A percentile compares a stretch with the other conserved stretches of the same genome.
These are phyloP conservation scores for Pseudococcus viburni DNA, from an alignment of 2,888 invertebrate genomes.

Conservation along the genomic window DNA sequence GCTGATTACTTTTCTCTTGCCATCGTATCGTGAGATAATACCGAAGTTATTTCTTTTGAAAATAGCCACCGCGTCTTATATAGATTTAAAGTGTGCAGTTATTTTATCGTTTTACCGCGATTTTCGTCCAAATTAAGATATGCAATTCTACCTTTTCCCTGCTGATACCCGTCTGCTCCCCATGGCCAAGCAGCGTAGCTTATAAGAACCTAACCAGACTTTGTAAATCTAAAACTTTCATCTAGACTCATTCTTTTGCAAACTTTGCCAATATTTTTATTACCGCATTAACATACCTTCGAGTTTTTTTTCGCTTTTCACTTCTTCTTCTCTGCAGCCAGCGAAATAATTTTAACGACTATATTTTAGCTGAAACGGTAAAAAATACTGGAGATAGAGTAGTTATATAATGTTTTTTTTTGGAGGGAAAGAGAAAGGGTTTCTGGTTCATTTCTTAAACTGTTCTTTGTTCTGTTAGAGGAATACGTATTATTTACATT, in stretches of 20 bases:
- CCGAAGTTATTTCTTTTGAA: conserved; percentile 14
- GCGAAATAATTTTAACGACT: conserved; percentile 24
- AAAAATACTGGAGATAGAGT: not conserved
- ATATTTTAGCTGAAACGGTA: conserved; percentile 5
- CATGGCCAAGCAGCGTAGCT: not conserved
- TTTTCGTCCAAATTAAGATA: conserved; percentile 37
- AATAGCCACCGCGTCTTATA: not conserved
- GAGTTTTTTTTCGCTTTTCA: not conserved
- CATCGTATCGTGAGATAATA: conserved; percentile 8
- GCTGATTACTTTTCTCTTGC: conserved; percentile 24
- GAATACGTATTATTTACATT: no score
- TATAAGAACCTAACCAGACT: not conserved
- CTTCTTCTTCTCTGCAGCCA: not conserved
- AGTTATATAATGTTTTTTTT: not conserved
- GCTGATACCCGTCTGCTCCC: no score
- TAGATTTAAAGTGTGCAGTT: conserved; percentile 36
- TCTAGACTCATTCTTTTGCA: conserved; percentile 32
- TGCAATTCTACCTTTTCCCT: not conserved
- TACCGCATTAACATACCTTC: conserved; percentile 35
- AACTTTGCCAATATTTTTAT: conserved; percentile 49
- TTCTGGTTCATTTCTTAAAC: no score
- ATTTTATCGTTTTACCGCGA: conserved; percentile 8
- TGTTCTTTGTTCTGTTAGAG: no score
- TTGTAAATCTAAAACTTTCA: conserved; percentile 44
- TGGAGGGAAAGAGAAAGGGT: no score